Evolutionary conservation across 2,888 invertebrate species (phyloP).

Genomic region (Zonitis immaculata): DNA sequence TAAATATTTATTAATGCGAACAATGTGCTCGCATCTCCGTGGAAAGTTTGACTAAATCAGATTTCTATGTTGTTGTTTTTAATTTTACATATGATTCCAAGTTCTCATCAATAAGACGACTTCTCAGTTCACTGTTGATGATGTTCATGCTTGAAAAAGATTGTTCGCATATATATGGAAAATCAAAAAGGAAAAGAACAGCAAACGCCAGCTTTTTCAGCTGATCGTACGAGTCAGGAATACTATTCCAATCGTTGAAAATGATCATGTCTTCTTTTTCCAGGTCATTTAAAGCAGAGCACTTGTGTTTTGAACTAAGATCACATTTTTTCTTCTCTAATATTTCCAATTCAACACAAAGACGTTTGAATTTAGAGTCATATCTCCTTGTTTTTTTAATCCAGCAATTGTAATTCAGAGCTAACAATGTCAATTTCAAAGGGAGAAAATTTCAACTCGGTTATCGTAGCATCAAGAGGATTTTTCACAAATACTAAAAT

Average conservation of each 20-base stretch:
- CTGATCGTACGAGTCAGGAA: slow-evolving; percentile 12
- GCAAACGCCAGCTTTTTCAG: too few species aligned
- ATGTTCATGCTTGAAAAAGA: slow-evolving; percentile 24
- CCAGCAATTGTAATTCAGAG: slow-evolving; percentile 33
- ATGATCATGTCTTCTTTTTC: slow-evolving; percentile 10
- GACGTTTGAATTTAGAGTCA: slow-evolving; percentile 37
- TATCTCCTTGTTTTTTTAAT: slow-evolving; percentile 32
- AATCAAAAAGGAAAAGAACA: slow-evolving; percentile 22
- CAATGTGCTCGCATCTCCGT: too few species aligned
- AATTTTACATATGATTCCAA: slow-evolving; percentile 27
- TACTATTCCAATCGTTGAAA: slow-evolving; percentile 9
- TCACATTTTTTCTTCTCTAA: slow-evolving; percentile 34
- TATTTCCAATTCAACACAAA: slow-evolving; percentile 42
- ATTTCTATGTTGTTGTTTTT: slow-evolving; percentile 25
- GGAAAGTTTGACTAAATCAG: too few species aligned
- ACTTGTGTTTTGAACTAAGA: slow-evolving; percentile 22
- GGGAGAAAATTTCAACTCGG: slow-evolving; percentile 18
- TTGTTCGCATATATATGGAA: slow-evolving; percentile 18
- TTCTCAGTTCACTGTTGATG: slow-evolving; percentile 15
- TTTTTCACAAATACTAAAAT: slow-evolving; percentile 30
- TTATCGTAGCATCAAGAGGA: slow-evolving; percentile 28
- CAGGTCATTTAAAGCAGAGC: slow-evolving; percentile 26
- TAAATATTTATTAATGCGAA: too few species aligned
- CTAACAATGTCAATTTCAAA: slow-evolving; percentile 30
- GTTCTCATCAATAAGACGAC: slow-evolving; percentile 28